Evolutionary conservation across 2,888 invertebrate species (phyloP).

Genomic region (Synergus japonicus): DNA sequence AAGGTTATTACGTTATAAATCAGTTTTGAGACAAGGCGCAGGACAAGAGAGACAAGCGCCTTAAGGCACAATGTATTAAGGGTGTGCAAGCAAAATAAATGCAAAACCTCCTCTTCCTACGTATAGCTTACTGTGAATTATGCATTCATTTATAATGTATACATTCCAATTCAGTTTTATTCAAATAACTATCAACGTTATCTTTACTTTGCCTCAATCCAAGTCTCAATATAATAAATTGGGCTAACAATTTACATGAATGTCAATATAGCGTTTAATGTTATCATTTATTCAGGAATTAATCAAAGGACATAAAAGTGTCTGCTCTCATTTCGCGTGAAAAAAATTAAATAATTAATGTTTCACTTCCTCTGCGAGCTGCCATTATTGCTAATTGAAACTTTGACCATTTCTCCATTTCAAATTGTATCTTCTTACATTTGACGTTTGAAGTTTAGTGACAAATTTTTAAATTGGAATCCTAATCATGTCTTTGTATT

Average conservation of each 20-base stretch:
- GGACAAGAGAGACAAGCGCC: conserved; percentile 31
- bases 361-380: not conserved
- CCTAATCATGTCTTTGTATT: no score
- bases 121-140: conserved; percentile 1
- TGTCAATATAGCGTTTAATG: not conserved
- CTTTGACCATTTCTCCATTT: no score
- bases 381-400: no score
- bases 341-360: not conserved
- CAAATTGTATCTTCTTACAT: no score
- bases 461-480: no score
- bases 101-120: conserved; percentile 17
- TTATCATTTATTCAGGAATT: not conserved
- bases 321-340: not conserved
- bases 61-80: conserved; percentile 35
- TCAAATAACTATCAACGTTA: not conserved
- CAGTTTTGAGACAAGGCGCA: conserved; percentile 29
- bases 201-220: not conserved
- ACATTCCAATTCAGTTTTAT: conserved; percentile 1
- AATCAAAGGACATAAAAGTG: not conserved
- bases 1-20: conserved; percentile 38
- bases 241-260: not conserved
- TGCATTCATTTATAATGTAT: conserved; percentile 16
- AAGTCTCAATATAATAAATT: not conserved
- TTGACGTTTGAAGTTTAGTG: no score
- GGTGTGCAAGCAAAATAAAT: conserved; percentile 29